Percentiles rank a stretch among this genome's conserved stretches.
phyloP scores from a whole-genome alignment of 2,888 invertebrate species.

The Melieria omissa region DNA sequence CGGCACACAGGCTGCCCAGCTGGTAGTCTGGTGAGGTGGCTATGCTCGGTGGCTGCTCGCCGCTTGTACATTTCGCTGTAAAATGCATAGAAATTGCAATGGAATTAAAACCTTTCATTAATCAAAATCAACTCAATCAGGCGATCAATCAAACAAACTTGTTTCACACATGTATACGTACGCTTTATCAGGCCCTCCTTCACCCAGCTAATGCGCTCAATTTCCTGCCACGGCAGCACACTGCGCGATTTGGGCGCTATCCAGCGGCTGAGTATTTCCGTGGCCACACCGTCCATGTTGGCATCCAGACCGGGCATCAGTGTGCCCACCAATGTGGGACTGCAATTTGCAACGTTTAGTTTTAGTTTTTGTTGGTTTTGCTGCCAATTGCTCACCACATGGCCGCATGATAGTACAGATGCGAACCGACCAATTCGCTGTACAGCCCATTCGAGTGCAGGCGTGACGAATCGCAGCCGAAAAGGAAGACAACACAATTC shows the following conservation, averaged over 20 bases:
- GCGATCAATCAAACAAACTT: too few relatives aligned
- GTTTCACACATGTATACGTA: conserved; percentile 35
- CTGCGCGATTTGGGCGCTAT: conserved; percentile 60
- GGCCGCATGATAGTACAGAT: conserved; percentile 67
- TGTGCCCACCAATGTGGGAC: conserved; percentile 69
- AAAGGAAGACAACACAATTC: conserved; percentile 71
- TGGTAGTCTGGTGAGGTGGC: conserved; percentile 48
- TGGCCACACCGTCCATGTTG: conserved; percentile 68
- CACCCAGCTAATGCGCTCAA: conserved; percentile 67
- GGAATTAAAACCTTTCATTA: not conserved
- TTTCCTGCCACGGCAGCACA: conserved; percentile 66
- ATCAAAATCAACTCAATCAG: not conserved
- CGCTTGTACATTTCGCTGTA: not conserved
- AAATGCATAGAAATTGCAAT: not conserved
- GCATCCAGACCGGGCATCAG: conserved; percentile 69
- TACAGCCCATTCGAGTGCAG: conserved; percentile 66
- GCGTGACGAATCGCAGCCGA: conserved; percentile 73
- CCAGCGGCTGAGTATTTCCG: conserved; percentile 68
- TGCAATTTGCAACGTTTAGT: conserved; percentile 45
- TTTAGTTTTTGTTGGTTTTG: not conserved
- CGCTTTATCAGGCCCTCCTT: conserved; percentile 59
- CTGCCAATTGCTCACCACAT: conserved; percentile 50
- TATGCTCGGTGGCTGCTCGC: conserved; percentile 4
- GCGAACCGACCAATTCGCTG: conserved; percentile 67
- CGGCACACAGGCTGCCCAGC: conserved; percentile 53